Evolutionary conservation across 1,140 invertebrate species (phyloP).

Genomic region (Ceratoteleas bidentatus): DNA sequence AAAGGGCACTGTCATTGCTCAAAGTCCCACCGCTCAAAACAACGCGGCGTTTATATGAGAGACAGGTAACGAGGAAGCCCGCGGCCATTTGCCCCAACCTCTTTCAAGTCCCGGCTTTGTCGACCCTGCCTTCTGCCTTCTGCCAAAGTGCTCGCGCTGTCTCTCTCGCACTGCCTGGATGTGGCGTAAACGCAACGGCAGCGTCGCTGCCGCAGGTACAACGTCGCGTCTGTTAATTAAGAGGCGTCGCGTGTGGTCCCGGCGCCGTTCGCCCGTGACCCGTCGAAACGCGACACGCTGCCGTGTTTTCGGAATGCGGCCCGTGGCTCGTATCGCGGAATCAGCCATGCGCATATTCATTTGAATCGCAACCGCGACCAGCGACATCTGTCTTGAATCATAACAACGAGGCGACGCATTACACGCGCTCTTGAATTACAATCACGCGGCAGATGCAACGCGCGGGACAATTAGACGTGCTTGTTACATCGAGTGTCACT

Average conservation of each 20-base stretch:
- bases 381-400: constrained; percentile 61
- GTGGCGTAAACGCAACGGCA: constrained; percentile 43
- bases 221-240: constrained; percentile 75
- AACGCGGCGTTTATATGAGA: constrained; percentile 64
- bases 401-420: constrained; percentile 46
- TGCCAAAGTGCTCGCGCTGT: constrained; percentile 53
- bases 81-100: constrained; percentile 63
- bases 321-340: constrained; percentile 55
- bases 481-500: constrained; percentile 48
- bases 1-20: constrained; percentile 46
- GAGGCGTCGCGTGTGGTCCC: constrained; percentile 76
- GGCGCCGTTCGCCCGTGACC: constrained; percentile 27
- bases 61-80: constrained; percentile 72
- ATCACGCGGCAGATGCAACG: constrained; percentile 45
- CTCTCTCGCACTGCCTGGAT: constrained; percentile 40
- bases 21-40: constrained; percentile 53
- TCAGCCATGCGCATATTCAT: constrained; percentile 65
- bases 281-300: constrained; percentile 39
- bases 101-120: constrained; percentile 55
- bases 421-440: constrained; percentile 56
- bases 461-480: constrained; percentile 45
- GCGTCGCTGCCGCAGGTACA: constrained; percentile 68
- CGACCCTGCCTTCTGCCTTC: constrained; percentile 54
- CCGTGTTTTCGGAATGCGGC: constrained; percentile 47
- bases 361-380: constrained; percentile 40